Evolutionary conservation across 1,140 invertebrate species (phyloP).

Genomic region (Paraescarpia echinospica): DNA sequence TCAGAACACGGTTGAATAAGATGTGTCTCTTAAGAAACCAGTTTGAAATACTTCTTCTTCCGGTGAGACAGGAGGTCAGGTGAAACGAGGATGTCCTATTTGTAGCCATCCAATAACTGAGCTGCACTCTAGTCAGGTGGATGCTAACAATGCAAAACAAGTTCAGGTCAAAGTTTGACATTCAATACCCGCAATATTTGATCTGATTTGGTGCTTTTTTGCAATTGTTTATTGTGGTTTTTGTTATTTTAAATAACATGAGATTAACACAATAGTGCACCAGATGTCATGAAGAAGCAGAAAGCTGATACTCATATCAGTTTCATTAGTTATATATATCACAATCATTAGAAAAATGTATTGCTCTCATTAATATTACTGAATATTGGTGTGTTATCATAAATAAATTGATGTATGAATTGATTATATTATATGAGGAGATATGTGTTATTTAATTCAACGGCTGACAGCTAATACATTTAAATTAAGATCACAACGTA

Average conservation of each 20-base stretch:
- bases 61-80: too few relatives aligned
- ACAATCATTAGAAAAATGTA: not conserved
- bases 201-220: not conserved
- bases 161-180: not conserved
- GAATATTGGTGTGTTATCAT: not conserved
- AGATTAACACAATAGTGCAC: not conserved
- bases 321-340: not conserved
- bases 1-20: too few relatives aligned
- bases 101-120: not conserved
- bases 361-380: not conserved
- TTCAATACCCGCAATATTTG: not conserved
- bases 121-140: not conserved
- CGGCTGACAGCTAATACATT: not conserved
- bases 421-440: not conserved
- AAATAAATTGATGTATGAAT: not conserved
- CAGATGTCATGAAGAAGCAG: not conserved
- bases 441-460: too few relatives aligned
- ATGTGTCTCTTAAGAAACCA: too few relatives aligned
- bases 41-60: not conserved
- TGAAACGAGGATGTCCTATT: not conserved
- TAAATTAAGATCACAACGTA: not conserved
- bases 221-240: not conserved
- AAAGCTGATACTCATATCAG: too few relatives aligned
- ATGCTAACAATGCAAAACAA: not conserved
- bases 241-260: not conserved